Evolutionary conservation across 2,888 invertebrate species (phyloP).

Genomic region (Pollenia amentaria): DNA sequence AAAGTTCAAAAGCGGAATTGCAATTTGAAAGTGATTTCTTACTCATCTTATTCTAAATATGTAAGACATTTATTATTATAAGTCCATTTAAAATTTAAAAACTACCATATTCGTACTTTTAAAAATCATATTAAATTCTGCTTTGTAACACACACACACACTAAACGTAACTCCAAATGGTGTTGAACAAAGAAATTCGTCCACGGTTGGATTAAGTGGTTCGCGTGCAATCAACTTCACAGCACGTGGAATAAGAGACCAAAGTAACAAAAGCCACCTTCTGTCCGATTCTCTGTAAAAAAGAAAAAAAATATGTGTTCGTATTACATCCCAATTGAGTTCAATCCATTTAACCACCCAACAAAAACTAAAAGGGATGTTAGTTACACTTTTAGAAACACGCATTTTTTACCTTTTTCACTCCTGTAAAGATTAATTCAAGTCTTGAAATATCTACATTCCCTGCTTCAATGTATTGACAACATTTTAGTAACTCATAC

Average conservation of each 20-base stretch:
- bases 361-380: constrained; percentile 28
- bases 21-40: no score
- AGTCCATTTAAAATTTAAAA: no score
- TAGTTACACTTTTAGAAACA: constrained; percentile 1
- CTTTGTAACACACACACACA: no score
- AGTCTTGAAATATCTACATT: constrained; percentile 14
- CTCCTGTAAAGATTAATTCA: constrained; percentile 37
- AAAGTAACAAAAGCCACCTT: constrained; percentile 61
- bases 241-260: constrained; percentile 75
- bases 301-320: constrained; percentile 15
- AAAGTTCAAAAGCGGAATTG: no score
- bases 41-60: no score
- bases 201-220: constrained; percentile 80
- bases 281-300: constrained; percentile 55
- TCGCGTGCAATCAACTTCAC: constrained; percentile 81
- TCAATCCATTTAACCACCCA: constrained; percentile 36
- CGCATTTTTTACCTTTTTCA: constrained; percentile 59
- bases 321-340: constrained; percentile 57
- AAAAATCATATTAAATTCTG: no score
- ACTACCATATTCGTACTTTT: no score
- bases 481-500: constrained; percentile 69
- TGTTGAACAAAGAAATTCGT: constrained; percentile 54
- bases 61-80: no score
- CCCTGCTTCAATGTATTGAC: constrained; percentile 4
- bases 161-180: no score